Evolutionary conservation across 2,888 invertebrate genomes (phyloP), one percentile per base, ranked within the genome.

Genomic region (Chirona hameri): DNA sequence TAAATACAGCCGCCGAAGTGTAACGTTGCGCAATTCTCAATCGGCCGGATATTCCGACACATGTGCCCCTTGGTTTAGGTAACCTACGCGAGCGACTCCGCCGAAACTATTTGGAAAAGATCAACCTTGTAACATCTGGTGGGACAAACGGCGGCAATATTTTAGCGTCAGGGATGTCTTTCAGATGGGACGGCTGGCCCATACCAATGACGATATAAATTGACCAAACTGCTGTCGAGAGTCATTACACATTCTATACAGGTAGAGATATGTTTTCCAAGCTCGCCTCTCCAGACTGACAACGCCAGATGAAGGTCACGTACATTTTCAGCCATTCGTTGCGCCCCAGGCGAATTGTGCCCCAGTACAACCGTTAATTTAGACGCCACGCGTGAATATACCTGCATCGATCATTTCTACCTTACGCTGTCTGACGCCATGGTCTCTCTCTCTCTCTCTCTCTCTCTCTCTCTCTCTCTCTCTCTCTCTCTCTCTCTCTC

Each of bases 401-500:
- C n/a, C 27, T 27, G 10, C n/a, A 24, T 65, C 27, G n/a, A 65
- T 10, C 65, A 12, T 27, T 65, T 65, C 10, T 1, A 27, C 65
- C 27, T 18, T 9, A 24, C 60, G 60, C 24, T 24, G 18, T 60
- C 60, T 18, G 3, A 7, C 18, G 60, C 21, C 24, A 21, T 24
- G 21, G 3, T 60, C 60, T 24, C 24, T 24, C 7, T 24, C 60
- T 24, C 24, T 18, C 60, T 18, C 10, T 57, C 21, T 57, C 57
- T 57, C 57, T 57, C 14, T 57, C 57, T 57, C 12, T 57, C 57
- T 57, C 14, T 57, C 14, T 52, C 81, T 1, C 14, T 15, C n/a
- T 14, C 27, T 9, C 81, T 18, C 81, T 81, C 48, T 48, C 81
- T 48, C 52, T 48, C 52, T 81, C 81, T 48, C 81, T n/a, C 52